These are phyloP conservation scores for Paracentrotus lividus DNA, from an alignment of 53 echinoderm and acorn worm genomes.

Conservation along the genomic window DNA sequence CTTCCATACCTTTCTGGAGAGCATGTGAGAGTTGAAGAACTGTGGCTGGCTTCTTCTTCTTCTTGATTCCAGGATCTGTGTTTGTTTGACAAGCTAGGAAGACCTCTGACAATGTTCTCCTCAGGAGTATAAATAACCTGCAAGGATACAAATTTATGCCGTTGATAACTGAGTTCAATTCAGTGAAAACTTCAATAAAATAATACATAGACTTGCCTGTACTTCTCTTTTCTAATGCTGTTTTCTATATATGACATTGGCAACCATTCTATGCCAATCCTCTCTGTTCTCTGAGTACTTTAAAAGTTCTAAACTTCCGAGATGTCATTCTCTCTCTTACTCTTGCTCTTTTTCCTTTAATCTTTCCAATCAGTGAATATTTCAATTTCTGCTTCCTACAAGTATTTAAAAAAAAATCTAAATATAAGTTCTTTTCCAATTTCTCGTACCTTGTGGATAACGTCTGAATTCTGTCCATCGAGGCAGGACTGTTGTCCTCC, in stretches of 20 bases:
- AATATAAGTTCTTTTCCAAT: neutral
- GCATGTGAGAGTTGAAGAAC: constrained; percentile 81
- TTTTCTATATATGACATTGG: too few species aligned
- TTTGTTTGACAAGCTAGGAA: neutral
- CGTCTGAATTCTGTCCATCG: neutral
- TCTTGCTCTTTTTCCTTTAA: neutral
- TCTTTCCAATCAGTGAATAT: too few species aligned
- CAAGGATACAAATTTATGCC: neutral
- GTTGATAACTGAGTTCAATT: too few species aligned
- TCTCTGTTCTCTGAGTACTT: too few species aligned
- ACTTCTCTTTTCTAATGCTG: too few species aligned
- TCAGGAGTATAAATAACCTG: constrained; percentile 77
- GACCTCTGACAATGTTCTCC: constrained; percentile 48
- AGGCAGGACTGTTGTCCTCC: neutral
- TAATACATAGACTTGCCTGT: too few species aligned
- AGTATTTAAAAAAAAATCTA: neutral
- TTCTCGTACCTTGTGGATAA: constrained; percentile 45
- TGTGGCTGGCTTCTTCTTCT: constrained; percentile 67
- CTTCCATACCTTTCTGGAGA: constrained; percentile 48
- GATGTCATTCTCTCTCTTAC: too few species aligned
- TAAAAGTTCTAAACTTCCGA: too few species aligned
- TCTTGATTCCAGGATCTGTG: neutral
- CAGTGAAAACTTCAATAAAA: too few species aligned
- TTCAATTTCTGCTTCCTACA: too few species aligned
- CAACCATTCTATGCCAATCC: too few species aligned